These are phyloP conservation scores for Drosophila atroscutellata DNA, from an alignment of 2,888 invertebrate species.

Conservation along the genomic window DNA sequence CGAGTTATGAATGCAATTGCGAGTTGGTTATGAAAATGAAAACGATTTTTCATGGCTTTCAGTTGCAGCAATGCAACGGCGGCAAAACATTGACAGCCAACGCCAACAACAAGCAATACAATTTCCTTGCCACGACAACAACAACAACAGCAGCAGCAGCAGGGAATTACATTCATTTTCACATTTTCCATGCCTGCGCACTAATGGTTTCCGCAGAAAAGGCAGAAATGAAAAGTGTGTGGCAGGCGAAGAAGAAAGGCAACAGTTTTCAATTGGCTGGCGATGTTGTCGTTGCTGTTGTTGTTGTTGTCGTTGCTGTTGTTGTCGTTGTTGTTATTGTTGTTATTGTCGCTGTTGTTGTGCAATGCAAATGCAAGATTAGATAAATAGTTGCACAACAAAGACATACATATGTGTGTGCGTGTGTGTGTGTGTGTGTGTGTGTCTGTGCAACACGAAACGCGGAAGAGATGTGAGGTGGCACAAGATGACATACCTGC, in stretches of 20 bases:
- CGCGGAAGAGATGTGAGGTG: slow-evolving; percentile 21
- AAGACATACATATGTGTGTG: background rate
- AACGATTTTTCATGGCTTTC: slow-evolving; percentile 59
- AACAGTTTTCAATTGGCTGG: slow-evolving; percentile 54
- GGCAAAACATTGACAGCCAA: slow-evolving; percentile 53
- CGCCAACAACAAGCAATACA: slow-evolving; percentile 49
- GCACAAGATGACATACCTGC: slow-evolving; percentile 62
- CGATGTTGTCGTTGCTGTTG: slow-evolving; percentile 9
- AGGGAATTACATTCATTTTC: slow-evolving; percentile 73
- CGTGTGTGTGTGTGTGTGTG: background rate
- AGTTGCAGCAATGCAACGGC: slow-evolving; percentile 54
- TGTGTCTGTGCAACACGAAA: slow-evolving; percentile 22
- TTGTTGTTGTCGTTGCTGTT: slow-evolving; percentile 6
- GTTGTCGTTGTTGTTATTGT: slow-evolving; percentile 13
- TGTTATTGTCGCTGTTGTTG: slow-evolving; percentile 35
- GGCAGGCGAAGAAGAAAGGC: slow-evolving; percentile 7
- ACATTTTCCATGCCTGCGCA: slow-evolving; percentile 70
- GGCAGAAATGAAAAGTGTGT: slow-evolving; percentile 13
- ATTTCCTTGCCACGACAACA: slow-evolving; percentile 56
- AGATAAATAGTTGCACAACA: slow-evolving; percentile 40
- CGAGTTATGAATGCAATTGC: slow-evolving; percentile 25
- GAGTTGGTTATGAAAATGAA: slow-evolving; percentile 71
- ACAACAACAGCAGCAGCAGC: slow-evolving; percentile 16
- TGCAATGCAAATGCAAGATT: slow-evolving; percentile 61
- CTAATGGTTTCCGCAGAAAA: slow-evolving; percentile 74